Base-by-base conservation (phyloP, 2,113 vertebrate genomes). In the Tauraco erythrolophus region DNA sequence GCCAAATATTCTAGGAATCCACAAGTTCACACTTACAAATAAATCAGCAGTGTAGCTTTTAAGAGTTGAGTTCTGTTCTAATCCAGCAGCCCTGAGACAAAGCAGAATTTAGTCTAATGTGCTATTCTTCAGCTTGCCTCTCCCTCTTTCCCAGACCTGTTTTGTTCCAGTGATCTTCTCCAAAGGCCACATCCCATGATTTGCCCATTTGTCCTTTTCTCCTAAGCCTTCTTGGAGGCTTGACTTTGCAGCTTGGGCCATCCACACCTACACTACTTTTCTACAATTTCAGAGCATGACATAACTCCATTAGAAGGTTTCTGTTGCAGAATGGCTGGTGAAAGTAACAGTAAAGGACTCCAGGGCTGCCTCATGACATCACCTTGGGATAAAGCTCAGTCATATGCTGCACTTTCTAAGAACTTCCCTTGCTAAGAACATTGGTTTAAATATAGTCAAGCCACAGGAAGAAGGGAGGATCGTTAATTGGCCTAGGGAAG, bases 1-100 rank as follows among this genome's bases (percentile, higher is more conserved):
- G 92, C 83, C 92, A 95, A 97, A 68, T 87, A 97, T 48, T 91
- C 79, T 61, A 91, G 86, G 91, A 96, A 97, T 95, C 89, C 74
- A 94, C 80, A 89, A 89, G 84, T 87, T 92, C 88, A 96, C 97
- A 92, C 94, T 94, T 80, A 69, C 15, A 93, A 96, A 89, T 84
- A 93, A 78, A 94, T 94, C 81, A 95, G 80, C 56, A 75, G 76
- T 37, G 60, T 68, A 60, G 69, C 43, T 92, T 93, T 92, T 91
- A 60, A 86, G 76, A 94, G 61, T 64, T 48, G 83, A 96, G 68
- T 45, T 89, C 92, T 60, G 35, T 39, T 91, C 39, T 75, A 75
- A 75, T 39, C 23, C 84, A 91, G 76, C 39, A 78, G 80, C 56
- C 14, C 39, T n/a, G 54, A 91, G 46, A 97, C 85, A 89, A 81